Evolutionary conservation across 2,888 invertebrate species (phyloP).

Genomic region (Ptilodon capucinus): DNA sequence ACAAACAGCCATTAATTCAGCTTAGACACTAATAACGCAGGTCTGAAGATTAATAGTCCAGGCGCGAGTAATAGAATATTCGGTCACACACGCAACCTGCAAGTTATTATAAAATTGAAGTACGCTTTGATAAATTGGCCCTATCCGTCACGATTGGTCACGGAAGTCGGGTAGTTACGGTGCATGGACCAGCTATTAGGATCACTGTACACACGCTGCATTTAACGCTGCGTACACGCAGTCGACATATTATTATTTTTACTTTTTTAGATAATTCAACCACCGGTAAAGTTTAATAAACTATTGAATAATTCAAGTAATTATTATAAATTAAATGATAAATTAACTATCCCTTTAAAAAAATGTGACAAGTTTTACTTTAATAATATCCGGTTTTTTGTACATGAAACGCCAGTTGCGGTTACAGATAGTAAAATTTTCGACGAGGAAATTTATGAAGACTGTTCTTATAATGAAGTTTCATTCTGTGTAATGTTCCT

Average conservation of each 20-base stretch:
- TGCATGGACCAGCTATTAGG: slow-evolving; percentile 27
- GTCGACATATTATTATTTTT: neutral
- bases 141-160: slow-evolving; percentile 80
- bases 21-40: slow-evolving; percentile 71
- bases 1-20: slow-evolving; percentile 76
- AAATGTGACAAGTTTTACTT: too few relatives aligned
- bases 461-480: too few relatives aligned
- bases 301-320: too few relatives aligned
- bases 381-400: too few relatives aligned
- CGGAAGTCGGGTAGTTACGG: slow-evolving; percentile 58
- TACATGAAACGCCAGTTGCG: too few relatives aligned
- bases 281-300: too few relatives aligned
- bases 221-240: slow-evolving; percentile 11
- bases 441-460: too few relatives aligned
- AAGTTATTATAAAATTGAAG: slow-evolving; percentile 77
- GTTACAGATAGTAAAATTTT: too few relatives aligned
- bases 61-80: slow-evolving; percentile 75
- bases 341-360: too few relatives aligned
- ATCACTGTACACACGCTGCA: slow-evolving; percentile 38
- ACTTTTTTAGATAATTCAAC: neutral
- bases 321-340: too few relatives aligned
- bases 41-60: slow-evolving; percentile 70
- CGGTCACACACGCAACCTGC: slow-evolving; percentile 77
- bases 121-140: slow-evolving; percentile 75
- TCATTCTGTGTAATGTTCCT: too few relatives aligned